These are phyloP conservation scores for Gadopsis marmoratus DNA, from an alignment of 2,797 vertebrate species.

Conservation along the genomic window DNA sequence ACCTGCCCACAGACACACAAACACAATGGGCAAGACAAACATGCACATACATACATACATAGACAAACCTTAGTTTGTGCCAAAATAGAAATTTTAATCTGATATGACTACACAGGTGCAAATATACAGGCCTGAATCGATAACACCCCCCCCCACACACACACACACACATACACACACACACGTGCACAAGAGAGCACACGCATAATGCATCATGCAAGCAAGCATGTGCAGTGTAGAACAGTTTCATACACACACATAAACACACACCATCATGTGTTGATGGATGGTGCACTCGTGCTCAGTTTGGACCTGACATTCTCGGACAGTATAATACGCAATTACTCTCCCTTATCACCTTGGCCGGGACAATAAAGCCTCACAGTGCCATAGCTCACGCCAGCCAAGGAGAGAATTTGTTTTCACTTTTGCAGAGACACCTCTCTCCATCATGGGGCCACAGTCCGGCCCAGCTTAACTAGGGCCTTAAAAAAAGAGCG, in stretches of 20 bases:
- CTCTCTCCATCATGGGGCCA: conserved; percentile 94
- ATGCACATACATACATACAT: conserved; percentile 35
- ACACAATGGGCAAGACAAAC: conserved; percentile 44
- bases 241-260: conserved; percentile 64
- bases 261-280: conserved; percentile 83
- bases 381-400: conserved; percentile 98
- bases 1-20: conserved; percentile 77
- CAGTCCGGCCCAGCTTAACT: conserved; percentile 68
- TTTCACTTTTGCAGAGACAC: conserved; percentile 97
- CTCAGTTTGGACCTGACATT: conserved; percentile 99
- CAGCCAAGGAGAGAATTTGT: conserved; percentile 98
- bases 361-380: conserved; percentile 99
- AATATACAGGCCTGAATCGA: conserved; percentile 50
- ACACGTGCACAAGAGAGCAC: conserved; percentile 17
- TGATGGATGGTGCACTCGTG: conserved; percentile 98
- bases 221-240: conserved; percentile 67
- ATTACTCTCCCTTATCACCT: conserved; percentile 99
- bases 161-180: conserved; percentile 22
- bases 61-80: conserved; percentile 23
- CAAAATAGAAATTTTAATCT: conserved; percentile 55
- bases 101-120: conserved; percentile 47
- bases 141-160: conserved; percentile 21
- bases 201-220: conserved; percentile 74
- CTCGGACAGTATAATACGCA: conserved; percentile 99
- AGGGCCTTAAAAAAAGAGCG: conserved; percentile 55